A percentile compares a stretch with the other conserved stretches of the same genome.
These are phyloP conservation scores for Drosophila dunni DNA, from an alignment of 1,140 invertebrate genomes.

Conservation along the genomic window DNA sequence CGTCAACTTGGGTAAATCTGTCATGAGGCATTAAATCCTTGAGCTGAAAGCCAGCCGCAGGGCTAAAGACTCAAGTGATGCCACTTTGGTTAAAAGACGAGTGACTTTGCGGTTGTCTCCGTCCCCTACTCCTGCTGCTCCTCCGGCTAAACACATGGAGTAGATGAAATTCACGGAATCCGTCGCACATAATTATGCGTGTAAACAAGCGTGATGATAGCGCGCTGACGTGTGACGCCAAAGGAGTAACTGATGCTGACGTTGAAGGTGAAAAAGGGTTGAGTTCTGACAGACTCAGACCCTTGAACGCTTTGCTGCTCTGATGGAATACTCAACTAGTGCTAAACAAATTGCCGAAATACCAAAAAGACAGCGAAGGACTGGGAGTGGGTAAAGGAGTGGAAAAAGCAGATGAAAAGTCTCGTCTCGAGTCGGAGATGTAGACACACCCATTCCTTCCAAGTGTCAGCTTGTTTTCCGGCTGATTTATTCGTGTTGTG, in stretches of 20 bases:
- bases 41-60: constrained; percentile 48
- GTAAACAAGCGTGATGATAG: constrained; percentile 82
- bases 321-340: constrained; percentile 57
- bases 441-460: constrained; percentile 27
- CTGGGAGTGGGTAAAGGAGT: neutral
- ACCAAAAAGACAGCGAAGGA: constrained; percentile 28
- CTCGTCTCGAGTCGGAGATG: neutral
- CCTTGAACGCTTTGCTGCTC: constrained; percentile 17
- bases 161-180: constrained; percentile 60
- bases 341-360: constrained; percentile 74
- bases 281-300: neutral
- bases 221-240: constrained; percentile 71
- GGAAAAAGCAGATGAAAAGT: neutral
- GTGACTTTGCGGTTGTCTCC: constrained; percentile 2
- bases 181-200: constrained; percentile 75
- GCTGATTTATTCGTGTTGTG: constrained; percentile 83
- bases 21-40: constrained; percentile 77
- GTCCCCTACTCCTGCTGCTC: neutral
- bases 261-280: constrained; percentile 58
- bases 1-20: constrained; percentile 77
- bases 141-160: constrained; percentile 1
- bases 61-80: constrained; percentile 29
- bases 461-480: constrained; percentile 46
- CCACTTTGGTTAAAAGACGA: constrained; percentile 1
- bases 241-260: constrained; percentile 32